Percentiles rank a stretch among this genome's conserved stretches.
phyloP scores from a whole-genome alignment of 1,140 invertebrate genomes.

The Acyrthosiphon pisum region DNA sequence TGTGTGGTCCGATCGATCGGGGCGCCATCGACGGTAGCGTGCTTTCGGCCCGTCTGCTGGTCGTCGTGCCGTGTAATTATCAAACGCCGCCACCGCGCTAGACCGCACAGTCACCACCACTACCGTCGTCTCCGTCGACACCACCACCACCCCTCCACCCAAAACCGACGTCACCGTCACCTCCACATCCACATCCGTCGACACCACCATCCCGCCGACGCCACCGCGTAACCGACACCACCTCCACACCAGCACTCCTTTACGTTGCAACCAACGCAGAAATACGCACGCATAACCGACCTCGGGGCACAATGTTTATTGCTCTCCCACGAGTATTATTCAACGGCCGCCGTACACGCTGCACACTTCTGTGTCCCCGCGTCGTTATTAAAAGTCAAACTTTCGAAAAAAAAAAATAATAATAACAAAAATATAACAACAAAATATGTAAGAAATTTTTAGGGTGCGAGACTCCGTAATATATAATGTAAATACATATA shows the following conservation, averaged over 20 bases:
- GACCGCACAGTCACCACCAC: constrained; percentile 5
- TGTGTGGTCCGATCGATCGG: constrained; percentile 56
- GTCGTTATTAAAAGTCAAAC: constrained; percentile 9
- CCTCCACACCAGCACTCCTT: not conserved
- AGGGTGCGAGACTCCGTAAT: not conserved
- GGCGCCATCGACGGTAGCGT: constrained; percentile 56
- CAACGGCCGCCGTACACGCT: constrained; percentile 5
- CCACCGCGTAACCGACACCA: not conserved
- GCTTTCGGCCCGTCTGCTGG: constrained; percentile 54
- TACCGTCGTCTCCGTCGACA: not conserved
- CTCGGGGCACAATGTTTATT: constrained; percentile 46
- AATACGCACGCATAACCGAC: constrained; percentile 42
- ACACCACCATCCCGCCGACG: not conserved
- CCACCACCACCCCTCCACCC: not conserved
- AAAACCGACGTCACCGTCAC: not conserved
- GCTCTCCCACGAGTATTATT: constrained; percentile 54
- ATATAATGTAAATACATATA: not conserved
- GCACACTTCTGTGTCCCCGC: not conserved
- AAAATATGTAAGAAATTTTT: not conserved
- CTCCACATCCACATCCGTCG: not conserved
- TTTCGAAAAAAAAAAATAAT: not conserved
- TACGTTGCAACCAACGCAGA: constrained; percentile 19
- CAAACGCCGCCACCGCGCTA: constrained; percentile 50
- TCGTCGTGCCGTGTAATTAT: constrained; percentile 57
- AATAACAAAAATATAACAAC: not conserved